These are phyloP conservation scores for Carlito syrichta DNA, from an alignment of 2,113 vertebrate genomes.

Conservation along the genomic window DNA sequence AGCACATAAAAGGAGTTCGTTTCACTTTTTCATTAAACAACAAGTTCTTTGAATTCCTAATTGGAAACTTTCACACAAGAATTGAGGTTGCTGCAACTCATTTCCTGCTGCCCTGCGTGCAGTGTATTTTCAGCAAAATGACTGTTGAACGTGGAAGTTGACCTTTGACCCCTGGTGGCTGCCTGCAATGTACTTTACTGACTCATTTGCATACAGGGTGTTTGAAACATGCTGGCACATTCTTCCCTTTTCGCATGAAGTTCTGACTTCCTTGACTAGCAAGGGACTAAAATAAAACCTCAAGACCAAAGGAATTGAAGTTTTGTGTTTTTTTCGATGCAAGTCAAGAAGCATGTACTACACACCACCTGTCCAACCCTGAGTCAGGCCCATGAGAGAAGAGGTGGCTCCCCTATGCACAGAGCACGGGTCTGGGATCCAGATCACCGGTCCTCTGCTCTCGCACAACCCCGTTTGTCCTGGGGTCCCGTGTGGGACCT, in stretches of 20 bases:
- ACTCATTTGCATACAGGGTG: neutral
- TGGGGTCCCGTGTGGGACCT: too few species aligned
- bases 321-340: too few species aligned
- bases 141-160: neutral
- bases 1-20: neutral
- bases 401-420: neutral
- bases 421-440: too few species aligned
- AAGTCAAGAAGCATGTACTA: neutral
- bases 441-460: neutral
- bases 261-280: neutral
- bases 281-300: neutral
- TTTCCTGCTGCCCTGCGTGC: slow-evolving; percentile 39
- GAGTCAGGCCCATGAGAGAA: neutral
- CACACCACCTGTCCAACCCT: accelerated
- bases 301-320: too few species aligned
- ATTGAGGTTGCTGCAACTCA: slow-evolving; percentile 5
- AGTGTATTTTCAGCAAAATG: slow-evolving; percentile 44
- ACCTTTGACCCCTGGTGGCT: slow-evolving; percentile 32
- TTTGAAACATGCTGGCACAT: neutral
- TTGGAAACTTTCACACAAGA: slow-evolving; percentile 52
- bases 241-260: neutral
- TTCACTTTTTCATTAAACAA: slow-evolving; percentile 41
- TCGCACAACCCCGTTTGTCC: accelerated
- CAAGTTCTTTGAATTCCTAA: slow-evolving; percentile 56
- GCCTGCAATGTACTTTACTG: neutral